Conservation (phyloP, 2,113 vertebrate genomes). For the Hippolais icterina region DNA sequence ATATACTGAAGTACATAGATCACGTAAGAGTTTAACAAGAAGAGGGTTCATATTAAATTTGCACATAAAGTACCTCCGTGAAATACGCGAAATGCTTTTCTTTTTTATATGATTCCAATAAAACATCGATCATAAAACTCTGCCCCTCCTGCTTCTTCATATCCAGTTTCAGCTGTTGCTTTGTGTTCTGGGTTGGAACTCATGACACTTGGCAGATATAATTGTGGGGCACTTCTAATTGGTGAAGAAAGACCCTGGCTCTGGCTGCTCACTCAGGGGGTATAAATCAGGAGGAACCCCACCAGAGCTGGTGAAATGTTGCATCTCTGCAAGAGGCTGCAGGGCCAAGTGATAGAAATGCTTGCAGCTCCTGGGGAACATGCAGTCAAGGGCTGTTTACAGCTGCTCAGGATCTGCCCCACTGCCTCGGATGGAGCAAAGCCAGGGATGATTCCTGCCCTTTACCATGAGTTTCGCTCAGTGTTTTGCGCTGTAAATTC, state of each 20-base stretch:
- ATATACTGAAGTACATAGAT: conserved; percentile 62
- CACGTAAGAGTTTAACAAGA: conserved; percentile 74
- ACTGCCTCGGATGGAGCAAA: not conserved
- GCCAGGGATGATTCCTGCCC: conserved; percentile 41
- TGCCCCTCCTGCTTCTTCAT: conserved; percentile 57
- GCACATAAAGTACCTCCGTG: conserved; percentile 54
- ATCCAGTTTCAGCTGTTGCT: conserved; percentile 41
- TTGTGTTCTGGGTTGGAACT: conserved; percentile 44
- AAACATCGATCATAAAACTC: conserved; percentile 69
- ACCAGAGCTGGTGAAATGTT: not conserved
- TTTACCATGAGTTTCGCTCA: not conserved
- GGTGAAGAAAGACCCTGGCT: conserved; percentile 20
- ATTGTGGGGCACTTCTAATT: not conserved
- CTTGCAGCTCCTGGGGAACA: not conserved
- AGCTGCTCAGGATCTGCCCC: conserved; percentile 27
- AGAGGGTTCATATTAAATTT: conserved; percentile 74
- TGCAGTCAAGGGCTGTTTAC: not conserved
- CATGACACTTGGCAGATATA: not conserved
- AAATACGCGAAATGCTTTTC: conserved; percentile 72
- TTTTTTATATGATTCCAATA: conserved; percentile 68
- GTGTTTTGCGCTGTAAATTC: conserved; percentile 29
- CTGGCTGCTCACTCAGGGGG: not conserved
- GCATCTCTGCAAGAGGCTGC: not conserved
- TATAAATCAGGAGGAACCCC: not conserved
- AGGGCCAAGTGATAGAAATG: not conserved